phyloP scores from a whole-genome alignment of 2,888 invertebrate genomes.

The Brenthis ino region DNA sequence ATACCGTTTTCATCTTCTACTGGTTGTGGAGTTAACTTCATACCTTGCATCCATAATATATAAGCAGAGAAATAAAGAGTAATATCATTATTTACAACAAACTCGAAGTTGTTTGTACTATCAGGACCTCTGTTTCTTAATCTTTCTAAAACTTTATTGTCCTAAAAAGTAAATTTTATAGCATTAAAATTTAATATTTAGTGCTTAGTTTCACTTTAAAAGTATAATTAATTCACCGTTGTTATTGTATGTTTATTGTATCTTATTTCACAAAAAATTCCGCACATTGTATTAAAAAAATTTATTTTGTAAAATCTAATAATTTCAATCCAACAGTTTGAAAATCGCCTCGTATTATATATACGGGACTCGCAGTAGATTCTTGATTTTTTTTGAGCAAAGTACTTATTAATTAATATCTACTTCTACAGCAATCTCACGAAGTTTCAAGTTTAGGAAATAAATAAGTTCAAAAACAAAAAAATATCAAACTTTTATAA shows the following conservation, averaged over 20 bases:
- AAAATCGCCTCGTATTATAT: too few species aligned
- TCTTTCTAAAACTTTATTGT: slow-evolving; percentile 59
- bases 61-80: slow-evolving; percentile 73
- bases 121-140: slow-evolving; percentile 84
- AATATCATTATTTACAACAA: slow-evolving; percentile 42
- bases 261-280: slow-evolving; percentile 77
- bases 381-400: too few species aligned
- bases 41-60: slow-evolving; percentile 94
- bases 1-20: slow-evolving; percentile 82
- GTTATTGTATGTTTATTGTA: slow-evolving; percentile 39
- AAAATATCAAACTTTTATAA: too few species aligned
- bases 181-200: slow-evolving; percentile 25
- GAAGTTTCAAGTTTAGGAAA: too few species aligned
- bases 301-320: background rate
- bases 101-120: slow-evolving; percentile 48
- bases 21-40: slow-evolving; percentile 85
- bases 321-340: background rate
- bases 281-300: slow-evolving; percentile 67
- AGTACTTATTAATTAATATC: too few species aligned
- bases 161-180: slow-evolving; percentile 55
- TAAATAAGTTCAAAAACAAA: too few species aligned
- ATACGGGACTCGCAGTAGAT: too few species aligned
- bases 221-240: slow-evolving; percentile 43
- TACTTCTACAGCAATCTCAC: too few species aligned
- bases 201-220: background rate